Percentiles rank a stretch among this genome's conserved stretches.
These are phyloP conservation scores for Lobophora halterata DNA, from an alignment of 2,888 invertebrate genomes.

Conservation along the genomic window DNA sequence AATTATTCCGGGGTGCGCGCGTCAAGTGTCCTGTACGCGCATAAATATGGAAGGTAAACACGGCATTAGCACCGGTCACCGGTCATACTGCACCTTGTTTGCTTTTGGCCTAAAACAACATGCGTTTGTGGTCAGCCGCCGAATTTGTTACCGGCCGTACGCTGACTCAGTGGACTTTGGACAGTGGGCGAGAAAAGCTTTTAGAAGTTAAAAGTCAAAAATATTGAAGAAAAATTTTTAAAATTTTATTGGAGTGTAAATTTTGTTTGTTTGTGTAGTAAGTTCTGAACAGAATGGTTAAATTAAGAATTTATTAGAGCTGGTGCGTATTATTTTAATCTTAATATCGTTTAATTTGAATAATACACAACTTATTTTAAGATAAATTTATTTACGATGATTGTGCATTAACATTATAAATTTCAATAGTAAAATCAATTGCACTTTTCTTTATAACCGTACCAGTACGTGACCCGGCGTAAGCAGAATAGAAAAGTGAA, in stretches of 20 bases:
- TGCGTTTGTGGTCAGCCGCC: conserved; percentile 70
- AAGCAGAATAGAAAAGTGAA: conserved; percentile 54
- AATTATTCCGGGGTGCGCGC: conserved; percentile 74
- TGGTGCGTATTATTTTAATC: too few species aligned
- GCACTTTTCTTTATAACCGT: conserved; percentile 47
- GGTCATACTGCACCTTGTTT: conserved; percentile 76
- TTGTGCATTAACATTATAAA: too few species aligned
- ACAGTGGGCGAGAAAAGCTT: conserved; percentile 39
- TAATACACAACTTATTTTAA: too few species aligned
- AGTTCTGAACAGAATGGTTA: too few species aligned
- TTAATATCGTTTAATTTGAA: too few species aligned
- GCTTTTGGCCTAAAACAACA: conserved; percentile 77
- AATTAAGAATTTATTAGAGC: too few species aligned
- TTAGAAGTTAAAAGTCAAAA: conserved; percentile 1
- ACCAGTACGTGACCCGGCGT: conserved; percentile 67
- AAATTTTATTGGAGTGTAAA: background rate
- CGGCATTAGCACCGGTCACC: conserved; percentile 74
- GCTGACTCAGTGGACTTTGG: conserved; percentile 70
- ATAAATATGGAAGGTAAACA: conserved; percentile 77
- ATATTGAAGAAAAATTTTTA: too few species aligned
- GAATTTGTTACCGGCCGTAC: conserved; percentile 72
- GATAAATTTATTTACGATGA: too few species aligned
- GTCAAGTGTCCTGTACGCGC: conserved; percentile 53
- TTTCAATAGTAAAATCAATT: conserved; percentile 3
- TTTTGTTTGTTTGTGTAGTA: background rate